These are phyloP conservation scores for Gambelia wislizenii DNA, from an alignment of 2,797 vertebrate genomes.

Conservation along the genomic window DNA sequence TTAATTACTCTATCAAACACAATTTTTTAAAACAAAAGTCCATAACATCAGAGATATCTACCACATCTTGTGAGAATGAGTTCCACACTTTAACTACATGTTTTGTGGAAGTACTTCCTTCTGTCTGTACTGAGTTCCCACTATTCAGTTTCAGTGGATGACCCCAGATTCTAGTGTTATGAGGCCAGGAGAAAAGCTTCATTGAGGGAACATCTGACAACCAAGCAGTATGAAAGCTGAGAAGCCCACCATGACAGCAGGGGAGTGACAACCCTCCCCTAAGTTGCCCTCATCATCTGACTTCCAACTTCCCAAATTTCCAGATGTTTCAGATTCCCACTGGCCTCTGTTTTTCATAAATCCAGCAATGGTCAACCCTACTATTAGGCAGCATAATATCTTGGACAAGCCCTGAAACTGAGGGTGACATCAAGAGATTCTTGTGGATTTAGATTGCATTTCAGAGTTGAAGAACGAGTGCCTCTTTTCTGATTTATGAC, in stretches of 20 bases:
- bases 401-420: background rate
- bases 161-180: too few species aligned
- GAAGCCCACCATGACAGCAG: background rate
- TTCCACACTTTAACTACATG: too few species aligned
- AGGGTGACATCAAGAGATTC: background rate
- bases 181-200: too few species aligned
- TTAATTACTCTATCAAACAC: too few species aligned
- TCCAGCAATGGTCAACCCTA: background rate
- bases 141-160: too few species aligned
- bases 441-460: background rate
- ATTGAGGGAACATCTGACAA: background rate
- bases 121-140: too few species aligned
- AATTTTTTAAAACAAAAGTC: too few species aligned
- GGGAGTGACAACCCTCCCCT: background rate
- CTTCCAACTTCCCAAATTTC: too few species aligned
- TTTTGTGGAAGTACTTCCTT: too few species aligned
- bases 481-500: background rate
- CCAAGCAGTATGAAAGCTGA: background rate
- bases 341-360: background rate
- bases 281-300: background rate
- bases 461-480: background rate
- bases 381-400: background rate
- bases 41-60: too few species aligned
- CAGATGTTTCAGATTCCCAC: too few species aligned
- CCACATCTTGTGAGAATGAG: too few species aligned